Conservation (phyloP, 1,140 invertebrate species). For the Macrobrachium nipponense region DNA sequence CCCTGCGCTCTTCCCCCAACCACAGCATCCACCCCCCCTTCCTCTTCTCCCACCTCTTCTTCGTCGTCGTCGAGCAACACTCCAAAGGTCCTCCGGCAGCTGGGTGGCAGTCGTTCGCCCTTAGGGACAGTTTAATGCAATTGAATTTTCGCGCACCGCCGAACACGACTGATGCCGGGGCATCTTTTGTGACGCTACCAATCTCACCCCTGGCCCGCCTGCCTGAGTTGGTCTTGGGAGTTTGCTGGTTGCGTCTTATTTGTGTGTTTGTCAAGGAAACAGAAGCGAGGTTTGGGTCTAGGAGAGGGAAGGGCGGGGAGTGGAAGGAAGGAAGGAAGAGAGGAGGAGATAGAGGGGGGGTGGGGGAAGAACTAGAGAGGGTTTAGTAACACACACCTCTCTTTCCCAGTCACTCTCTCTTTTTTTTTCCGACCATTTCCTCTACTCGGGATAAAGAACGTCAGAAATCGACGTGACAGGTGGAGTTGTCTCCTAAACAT, state of each 20-base stretch:
- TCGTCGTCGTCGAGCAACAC: no score
- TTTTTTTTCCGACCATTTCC: no score
- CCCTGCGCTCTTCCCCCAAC: neutral
- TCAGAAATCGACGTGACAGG: no score
- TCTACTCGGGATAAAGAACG: no score
- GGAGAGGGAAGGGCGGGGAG: neutral
- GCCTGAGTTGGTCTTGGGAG: slow-evolving; percentile 26
- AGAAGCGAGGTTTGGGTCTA: neutral
- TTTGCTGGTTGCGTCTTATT: slow-evolving; percentile 8
- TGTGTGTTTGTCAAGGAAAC: slow-evolving; percentile 25
- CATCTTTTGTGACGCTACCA: slow-evolving; percentile 49
- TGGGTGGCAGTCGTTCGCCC: neutral
- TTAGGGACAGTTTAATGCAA: slow-evolving; percentile 55
- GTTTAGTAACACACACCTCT: no score
- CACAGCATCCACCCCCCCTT: neutral
- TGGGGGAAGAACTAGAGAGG: neutral
- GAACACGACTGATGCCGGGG: slow-evolving; percentile 45
- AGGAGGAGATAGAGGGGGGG: neutral
- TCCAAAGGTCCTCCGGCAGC: no score
- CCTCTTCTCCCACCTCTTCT: neutral
- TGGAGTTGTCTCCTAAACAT: no score
- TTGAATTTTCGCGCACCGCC: slow-evolving; percentile 51
- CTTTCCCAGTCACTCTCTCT: no score
- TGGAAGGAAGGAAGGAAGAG: neutral
- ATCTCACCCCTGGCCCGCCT: slow-evolving; percentile 19